phyloP scores from a whole-genome alignment of 2,797 vertebrate species.

The Saxicola maurus region DNA sequence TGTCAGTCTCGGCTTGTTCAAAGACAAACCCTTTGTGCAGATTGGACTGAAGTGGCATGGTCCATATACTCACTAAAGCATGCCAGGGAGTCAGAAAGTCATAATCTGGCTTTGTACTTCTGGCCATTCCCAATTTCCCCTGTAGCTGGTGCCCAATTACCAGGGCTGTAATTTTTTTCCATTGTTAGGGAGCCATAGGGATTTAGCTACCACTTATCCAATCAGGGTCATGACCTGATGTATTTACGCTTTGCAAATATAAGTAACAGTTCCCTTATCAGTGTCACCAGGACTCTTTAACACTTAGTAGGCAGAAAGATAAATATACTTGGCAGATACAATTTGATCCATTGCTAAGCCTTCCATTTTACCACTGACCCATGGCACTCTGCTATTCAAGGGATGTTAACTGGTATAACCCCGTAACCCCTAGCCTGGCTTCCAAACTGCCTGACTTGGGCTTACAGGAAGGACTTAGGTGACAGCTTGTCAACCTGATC shows the following conservation, averaged over 20 bases:
- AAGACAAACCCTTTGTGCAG: conserved; percentile 75
- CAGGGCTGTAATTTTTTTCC: conserved; percentile 52
- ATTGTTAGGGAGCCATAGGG: conserved; percentile 65
- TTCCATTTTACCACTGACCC: conserved; percentile 73
- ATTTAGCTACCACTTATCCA: conserved; percentile 65
- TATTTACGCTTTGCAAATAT: conserved; percentile 72
- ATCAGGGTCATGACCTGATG: conserved; percentile 77
- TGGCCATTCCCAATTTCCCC: conserved; percentile 67
- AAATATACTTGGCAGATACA: conserved; percentile 77
- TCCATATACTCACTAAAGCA: conserved; percentile 75
- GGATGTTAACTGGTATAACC: conserved; percentile 23
- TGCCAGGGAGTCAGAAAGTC: conserved; percentile 71
- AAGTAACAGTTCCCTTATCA: conserved; percentile 78
- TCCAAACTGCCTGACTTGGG: not conserved
- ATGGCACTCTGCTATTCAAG: conserved; percentile 17
- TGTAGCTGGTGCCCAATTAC: conserved; percentile 58
- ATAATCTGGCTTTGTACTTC: conserved; percentile 70
- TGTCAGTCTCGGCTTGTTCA: conserved; percentile 78
- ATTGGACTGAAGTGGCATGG: conserved; percentile 74
- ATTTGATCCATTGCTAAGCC: conserved; percentile 75
- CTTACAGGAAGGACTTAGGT: not conserved
- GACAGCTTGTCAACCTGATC: not conserved
- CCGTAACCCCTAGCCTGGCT: not conserved
- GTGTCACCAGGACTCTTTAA: conserved; percentile 70
- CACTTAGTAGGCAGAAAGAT: conserved; percentile 80